A percentile compares a stretch with the other conserved stretches of the same genome.
phyloP scores from a whole-genome alignment of 2,888 invertebrate species.

The Hartigia nigra region DNA sequence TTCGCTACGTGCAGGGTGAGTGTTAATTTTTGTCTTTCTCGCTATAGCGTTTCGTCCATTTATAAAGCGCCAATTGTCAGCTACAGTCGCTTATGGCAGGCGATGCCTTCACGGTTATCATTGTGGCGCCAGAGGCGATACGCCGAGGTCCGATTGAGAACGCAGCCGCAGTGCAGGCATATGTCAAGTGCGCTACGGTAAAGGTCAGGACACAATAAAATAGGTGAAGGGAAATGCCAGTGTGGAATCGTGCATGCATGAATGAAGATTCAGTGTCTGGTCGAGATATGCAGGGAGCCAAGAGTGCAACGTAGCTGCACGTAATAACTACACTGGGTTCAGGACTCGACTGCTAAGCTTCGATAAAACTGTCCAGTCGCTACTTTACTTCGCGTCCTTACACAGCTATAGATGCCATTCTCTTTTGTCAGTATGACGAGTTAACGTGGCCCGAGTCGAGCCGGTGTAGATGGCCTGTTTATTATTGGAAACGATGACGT shows the following conservation, averaged over 20 bases:
- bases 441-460: too few relatives aligned
- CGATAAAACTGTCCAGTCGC: too few relatives aligned
- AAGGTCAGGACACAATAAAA: conserved; percentile 27
- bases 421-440: too few relatives aligned
- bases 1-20: conserved; percentile 59
- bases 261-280: conserved; percentile 26
- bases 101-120: background rate
- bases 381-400: too few relatives aligned
- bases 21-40: conserved; percentile 22
- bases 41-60: background rate
- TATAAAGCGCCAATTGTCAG: too few relatives aligned
- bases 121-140: too few relatives aligned
- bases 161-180: background rate
- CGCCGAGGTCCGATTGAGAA: too few relatives aligned
- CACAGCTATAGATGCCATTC: too few relatives aligned
- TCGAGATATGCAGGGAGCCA: background rate
- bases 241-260: conserved; percentile 27
- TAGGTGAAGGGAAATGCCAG: conserved; percentile 37
- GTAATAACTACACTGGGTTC: background rate
- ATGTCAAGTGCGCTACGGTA: conserved; percentile 9
- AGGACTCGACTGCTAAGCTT: too few relatives aligned
- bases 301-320: background rate
- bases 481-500: too few relatives aligned
- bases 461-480: too few relatives aligned
- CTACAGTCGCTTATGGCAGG: too few relatives aligned